Evolutionary conservation across 2,797 vertebrate species (phyloP).

Genomic region (Pantherophis vulpinus): DNA sequence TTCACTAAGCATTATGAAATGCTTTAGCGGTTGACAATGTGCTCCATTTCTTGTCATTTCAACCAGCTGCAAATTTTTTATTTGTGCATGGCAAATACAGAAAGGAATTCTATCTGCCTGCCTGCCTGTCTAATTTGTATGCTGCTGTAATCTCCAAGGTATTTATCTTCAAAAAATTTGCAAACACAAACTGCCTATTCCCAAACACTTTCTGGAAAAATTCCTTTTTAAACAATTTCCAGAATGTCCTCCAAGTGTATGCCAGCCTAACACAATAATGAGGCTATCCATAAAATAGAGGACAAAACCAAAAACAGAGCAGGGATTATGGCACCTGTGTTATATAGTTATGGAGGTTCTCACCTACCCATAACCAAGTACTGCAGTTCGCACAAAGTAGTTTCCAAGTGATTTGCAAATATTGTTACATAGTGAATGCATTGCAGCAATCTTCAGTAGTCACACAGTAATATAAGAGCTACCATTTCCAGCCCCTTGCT

Average conservation of each 20-base stretch:
- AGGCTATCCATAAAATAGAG: background rate
- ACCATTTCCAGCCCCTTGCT: background rate
- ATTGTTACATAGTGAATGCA: background rate
- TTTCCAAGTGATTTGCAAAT: background rate
- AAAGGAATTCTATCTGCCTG: background rate
- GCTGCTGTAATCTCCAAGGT: background rate
- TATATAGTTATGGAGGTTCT: background rate
- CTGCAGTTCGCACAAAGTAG: background rate
- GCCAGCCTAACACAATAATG: background rate
- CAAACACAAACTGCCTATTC: background rate
- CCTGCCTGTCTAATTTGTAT: background rate
- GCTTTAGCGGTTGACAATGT: background rate
- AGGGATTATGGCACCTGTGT: background rate
- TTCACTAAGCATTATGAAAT: background rate
- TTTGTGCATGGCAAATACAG: background rate
- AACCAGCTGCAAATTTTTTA: background rate
- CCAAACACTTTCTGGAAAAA: background rate
- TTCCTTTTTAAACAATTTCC: background rate
- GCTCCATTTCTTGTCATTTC: background rate
- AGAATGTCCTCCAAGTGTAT: background rate
- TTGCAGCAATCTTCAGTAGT: background rate
- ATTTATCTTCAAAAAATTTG: background rate
- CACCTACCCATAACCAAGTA: background rate
- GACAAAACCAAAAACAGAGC: background rate
- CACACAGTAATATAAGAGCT: background rate